Conservation (phyloP, 92 coral and sea anemone genomes). For the Palythoa caribaeorum region DNA sequence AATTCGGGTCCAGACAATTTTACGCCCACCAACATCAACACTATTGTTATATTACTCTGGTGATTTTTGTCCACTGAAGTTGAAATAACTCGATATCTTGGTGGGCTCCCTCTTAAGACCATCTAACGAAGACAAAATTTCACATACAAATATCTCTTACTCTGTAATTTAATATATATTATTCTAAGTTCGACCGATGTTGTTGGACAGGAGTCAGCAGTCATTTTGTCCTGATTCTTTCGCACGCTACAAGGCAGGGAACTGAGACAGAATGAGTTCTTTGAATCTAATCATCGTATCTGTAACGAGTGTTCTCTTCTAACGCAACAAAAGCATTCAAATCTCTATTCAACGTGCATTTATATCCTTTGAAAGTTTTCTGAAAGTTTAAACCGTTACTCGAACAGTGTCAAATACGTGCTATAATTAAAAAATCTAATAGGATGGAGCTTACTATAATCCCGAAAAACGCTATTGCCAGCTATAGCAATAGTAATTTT, state of each 20-base stretch:
- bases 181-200: not conserved
- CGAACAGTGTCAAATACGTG: not conserved
- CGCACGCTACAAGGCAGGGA: not conserved
- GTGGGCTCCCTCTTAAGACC: not conserved
- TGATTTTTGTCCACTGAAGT: too few species aligned
- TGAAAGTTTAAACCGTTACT: not conserved
- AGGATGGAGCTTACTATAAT: not conserved
- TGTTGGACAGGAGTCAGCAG: not conserved
- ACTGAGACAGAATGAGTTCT: not conserved
- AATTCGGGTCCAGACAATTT: too few species aligned
- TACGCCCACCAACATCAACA: too few species aligned
- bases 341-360: not conserved
- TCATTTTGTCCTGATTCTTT: not conserved
- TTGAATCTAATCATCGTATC: not conserved
- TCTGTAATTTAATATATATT: conserved; percentile 10
- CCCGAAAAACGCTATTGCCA: not conserved
- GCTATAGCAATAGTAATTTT: too few species aligned
- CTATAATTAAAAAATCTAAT: not conserved
- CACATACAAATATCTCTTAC: not conserved
- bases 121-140: not conserved
- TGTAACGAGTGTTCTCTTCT: not conserved
- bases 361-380: not conserved
- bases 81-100: too few species aligned
- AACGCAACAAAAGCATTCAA: not conserved
- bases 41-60: too few species aligned